A percentile compares a stretch with the other conserved stretches of the same genome.
Evolutionary conservation across 2,888 invertebrate genomes (phyloP).

Genomic region (Hybos culiciformis): DNA sequence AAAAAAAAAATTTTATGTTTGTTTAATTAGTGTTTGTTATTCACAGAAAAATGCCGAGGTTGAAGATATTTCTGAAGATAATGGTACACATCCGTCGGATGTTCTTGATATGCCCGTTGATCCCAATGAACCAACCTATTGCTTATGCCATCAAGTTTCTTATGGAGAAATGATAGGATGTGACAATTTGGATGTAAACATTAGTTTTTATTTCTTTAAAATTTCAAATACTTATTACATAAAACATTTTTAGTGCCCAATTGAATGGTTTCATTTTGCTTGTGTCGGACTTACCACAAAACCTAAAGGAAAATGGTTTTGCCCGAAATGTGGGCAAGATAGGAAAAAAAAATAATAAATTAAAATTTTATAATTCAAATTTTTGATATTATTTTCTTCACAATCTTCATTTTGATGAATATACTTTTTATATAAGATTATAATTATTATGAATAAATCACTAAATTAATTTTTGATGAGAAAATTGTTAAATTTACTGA

Average conservation of each 20-base stretch:
- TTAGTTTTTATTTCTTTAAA: slow-evolving; percentile 1
- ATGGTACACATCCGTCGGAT: slow-evolving; percentile 70
- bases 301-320: slow-evolving; percentile 89
- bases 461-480: too few species aligned
- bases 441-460: too few species aligned
- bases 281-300: slow-evolving; percentile 77
- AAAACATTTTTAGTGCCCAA: slow-evolving; percentile 43
- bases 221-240: not conserved
- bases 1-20: too few species aligned
- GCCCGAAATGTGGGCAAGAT: slow-evolving; percentile 79
- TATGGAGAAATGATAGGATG: slow-evolving; percentile 94
- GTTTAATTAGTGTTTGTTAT: too few species aligned
- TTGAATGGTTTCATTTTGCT: slow-evolving; percentile 90
- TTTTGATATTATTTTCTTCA: too few species aligned
- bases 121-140: slow-evolving; percentile 98
- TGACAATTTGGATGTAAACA: slow-evolving; percentile 63
- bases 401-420: too few species aligned
- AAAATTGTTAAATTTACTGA: too few species aligned
- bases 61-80: slow-evolving; percentile 42
- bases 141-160: slow-evolving; percentile 91
- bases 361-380: too few species aligned
- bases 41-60: slow-evolving; percentile 32
- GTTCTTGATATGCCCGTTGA: slow-evolving; percentile 85
- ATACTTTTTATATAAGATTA: too few species aligned
- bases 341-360: slow-evolving; percentile 61